Evolutionary conservation across 2,113 vertebrate genomes (phyloP).

Genomic region (Campylomormyrus numenius): DNA sequence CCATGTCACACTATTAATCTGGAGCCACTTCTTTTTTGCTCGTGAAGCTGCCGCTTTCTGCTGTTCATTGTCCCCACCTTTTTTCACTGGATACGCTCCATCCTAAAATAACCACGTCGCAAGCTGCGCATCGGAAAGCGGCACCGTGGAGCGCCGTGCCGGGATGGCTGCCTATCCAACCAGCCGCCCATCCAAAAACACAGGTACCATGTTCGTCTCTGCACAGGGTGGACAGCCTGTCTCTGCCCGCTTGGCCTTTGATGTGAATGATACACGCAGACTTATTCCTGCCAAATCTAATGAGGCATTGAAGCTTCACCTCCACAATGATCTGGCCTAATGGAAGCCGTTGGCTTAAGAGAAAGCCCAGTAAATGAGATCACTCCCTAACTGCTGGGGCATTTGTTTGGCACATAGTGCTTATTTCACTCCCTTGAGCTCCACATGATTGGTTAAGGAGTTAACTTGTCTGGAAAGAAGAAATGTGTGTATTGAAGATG

Average conservation of each 20-base stretch:
- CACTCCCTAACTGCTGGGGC: constrained; percentile 48
- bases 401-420: constrained; percentile 55
- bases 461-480: constrained; percentile 29
- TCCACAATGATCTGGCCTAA: constrained; percentile 49
- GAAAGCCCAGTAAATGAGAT: constrained; percentile 55
- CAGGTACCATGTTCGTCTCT: constrained; percentile 19
- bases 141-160: background rate
- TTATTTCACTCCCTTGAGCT: constrained; percentile 33
- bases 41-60: background rate
- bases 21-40: constrained; percentile 21
- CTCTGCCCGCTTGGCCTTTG: constrained; percentile 35
- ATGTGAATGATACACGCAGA: constrained; percentile 44
- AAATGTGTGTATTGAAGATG: background rate
- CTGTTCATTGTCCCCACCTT: background rate
- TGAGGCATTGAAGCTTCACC: constrained; percentile 53
- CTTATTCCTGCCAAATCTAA: constrained; percentile 54
- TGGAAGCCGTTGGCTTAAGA: constrained; percentile 54
- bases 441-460: constrained; percentile 47
- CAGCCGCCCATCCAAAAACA: background rate
- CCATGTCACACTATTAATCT: constrained; percentile 38
- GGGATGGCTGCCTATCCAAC: background rate
- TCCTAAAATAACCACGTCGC: constrained; percentile 11
- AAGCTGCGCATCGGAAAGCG: background rate
- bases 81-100: background rate
- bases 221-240: constrained; percentile 19